phyloP scores from a whole-genome alignment of 2,888 invertebrate species.

The Erebia ligea region DNA sequence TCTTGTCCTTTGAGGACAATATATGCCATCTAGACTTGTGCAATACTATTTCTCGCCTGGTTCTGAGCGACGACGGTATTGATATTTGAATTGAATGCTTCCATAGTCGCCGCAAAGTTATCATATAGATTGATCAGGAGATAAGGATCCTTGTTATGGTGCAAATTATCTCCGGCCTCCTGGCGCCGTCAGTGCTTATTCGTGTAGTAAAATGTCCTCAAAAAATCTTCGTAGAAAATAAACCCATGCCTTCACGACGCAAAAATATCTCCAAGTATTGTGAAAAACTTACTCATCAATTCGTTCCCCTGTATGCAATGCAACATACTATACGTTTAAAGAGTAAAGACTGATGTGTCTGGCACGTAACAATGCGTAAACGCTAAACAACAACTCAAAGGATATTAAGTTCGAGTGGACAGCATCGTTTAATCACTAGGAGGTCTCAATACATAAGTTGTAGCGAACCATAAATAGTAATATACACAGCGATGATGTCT shows the following conservation, averaged over 20 bases:
- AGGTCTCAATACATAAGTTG: conserved; percentile 43
- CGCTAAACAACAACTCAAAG: conserved; percentile 33
- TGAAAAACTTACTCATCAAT: conserved; percentile 46
- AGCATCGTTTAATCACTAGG: conserved; percentile 51
- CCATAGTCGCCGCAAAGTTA: conserved; percentile 63
- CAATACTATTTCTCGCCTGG: conserved; percentile 75
- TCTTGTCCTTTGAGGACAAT: conserved; percentile 76
- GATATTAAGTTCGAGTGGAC: conserved; percentile 37
- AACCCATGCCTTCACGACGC: conserved; percentile 36
- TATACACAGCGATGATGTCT: conserved; percentile 45
- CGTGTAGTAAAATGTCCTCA: conserved; percentile 15
- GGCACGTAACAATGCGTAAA: conserved; percentile 39
- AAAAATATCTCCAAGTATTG: conserved; percentile 39
- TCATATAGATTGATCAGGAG: conserved; percentile 69
- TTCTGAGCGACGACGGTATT: conserved; percentile 64
- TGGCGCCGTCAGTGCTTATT: conserved; percentile 27
- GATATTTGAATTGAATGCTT: conserved; percentile 80
- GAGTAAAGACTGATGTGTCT: conserved; percentile 35
- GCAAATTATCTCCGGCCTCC: conserved; percentile 52
- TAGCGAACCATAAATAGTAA: conserved; percentile 68
- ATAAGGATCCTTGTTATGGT: conserved; percentile 60
- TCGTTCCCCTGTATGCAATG: conserved; percentile 35
- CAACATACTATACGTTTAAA: conserved; percentile 29
- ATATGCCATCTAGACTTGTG: conserved; percentile 72
- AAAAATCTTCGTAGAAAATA: conserved; percentile 26